Base-by-base conservation (phyloP, 1,140 invertebrate genomes). In the Drosophila sturtevanti region DNA sequence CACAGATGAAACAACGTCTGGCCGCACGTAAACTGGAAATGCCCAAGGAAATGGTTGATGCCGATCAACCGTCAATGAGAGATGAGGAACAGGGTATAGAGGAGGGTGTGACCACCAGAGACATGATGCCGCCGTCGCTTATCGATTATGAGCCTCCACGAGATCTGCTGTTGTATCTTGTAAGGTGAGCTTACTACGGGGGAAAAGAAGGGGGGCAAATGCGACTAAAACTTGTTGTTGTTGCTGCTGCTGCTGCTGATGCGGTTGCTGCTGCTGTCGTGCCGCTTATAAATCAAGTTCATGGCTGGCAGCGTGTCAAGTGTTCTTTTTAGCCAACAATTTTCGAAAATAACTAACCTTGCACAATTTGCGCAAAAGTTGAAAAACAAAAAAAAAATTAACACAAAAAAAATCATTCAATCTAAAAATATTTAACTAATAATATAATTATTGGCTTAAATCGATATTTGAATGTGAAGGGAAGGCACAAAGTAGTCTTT, bases 91-190 rank as follows among this genome's bases (percentile, higher is more conserved):
- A 48, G 56, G 59, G 44, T 59, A 51, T 35, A 64, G 65, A 68
- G 35, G 62, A 37, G 52, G 64, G 77, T 59, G 60, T 74, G 75
- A 65, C 79, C 84, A 69, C 66, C 77, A 76, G 82, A 81, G 84
- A 84, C 81, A 84, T 64, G 58, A 31, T 84, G 80, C 81, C 80
- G 80, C 68, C 68, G 56, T 64, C 72, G 60, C 56, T 60, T 68
- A 63, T 74, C 56, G 92, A 92, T 67, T 94, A 93, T 86, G 93
- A 94, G 62, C 94, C 94, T 27, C 94, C 94, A n/a, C 94, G 93
- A 73, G 93, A 94, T 62, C 86, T 95, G 51, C 92, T 95, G 22
- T 89, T 94, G 41, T 94, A 94, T 91, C 92, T 95, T 65, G 94
- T 94, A 84, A 94, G 94, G 94, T 95, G 92, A 93, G 82, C 81